Evolutionary conservation across 2,113 vertebrate genomes (phyloP).

Genomic region (Rhea pennata): DNA sequence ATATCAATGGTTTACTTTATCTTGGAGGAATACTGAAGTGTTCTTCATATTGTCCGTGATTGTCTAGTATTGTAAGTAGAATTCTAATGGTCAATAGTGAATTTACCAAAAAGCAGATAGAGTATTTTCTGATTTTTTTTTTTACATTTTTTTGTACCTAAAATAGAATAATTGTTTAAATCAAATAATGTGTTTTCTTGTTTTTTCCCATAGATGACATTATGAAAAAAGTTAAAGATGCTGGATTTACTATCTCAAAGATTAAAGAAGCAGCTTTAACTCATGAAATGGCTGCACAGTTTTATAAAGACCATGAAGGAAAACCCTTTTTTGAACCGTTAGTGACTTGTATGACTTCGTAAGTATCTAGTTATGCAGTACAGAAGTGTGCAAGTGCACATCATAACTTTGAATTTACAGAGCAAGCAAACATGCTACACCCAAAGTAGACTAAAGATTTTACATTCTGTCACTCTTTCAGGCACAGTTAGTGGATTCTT

Average conservation of each 20-base stretch:
- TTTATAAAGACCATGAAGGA: conserved; percentile 84
- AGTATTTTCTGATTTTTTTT: background rate
- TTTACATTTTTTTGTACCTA: background rate
- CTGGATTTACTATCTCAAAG: conserved; percentile 81
- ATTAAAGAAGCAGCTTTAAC: conserved; percentile 80
- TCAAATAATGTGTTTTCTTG: background rate
- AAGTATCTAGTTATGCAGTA: conserved; percentile 43
- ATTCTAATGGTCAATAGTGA: background rate
- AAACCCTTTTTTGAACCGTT: conserved; percentile 83
- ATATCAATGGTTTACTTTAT: background rate
- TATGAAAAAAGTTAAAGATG: conserved; percentile 75
- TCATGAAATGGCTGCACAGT: conserved; percentile 80
- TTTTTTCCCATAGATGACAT: conserved; percentile 78
- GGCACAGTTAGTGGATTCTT: background rate
- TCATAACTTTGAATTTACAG: background rate
- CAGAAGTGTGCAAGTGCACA: background rate
- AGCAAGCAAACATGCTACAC: background rate
- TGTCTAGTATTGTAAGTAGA: background rate
- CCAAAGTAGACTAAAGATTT: background rate
- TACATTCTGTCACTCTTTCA: background rate
- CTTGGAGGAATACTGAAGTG: background rate
- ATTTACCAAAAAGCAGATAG: background rate
- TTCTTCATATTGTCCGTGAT: background rate
- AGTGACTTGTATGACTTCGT: conserved; percentile 86
- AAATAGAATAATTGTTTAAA: background rate